Evolutionary conservation across 2,888 invertebrate species (phyloP).

Genomic region (Polymixis lichenea): DNA sequence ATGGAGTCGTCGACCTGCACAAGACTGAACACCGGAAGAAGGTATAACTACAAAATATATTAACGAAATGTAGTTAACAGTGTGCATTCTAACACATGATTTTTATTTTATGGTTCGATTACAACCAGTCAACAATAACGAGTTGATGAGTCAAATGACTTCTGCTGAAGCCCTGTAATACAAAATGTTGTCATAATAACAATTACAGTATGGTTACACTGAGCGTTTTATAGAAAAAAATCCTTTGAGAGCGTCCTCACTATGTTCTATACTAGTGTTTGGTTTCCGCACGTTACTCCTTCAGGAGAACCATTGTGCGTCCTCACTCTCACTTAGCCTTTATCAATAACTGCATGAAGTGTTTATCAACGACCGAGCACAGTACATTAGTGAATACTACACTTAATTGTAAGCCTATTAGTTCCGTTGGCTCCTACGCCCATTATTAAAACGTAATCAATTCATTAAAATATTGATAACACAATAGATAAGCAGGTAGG

Average conservation of each 20-base stretch:
- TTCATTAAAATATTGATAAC: slow-evolving; percentile 1
- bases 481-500: not conserved
- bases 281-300: too few relatives aligned
- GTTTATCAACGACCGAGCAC: too few relatives aligned
- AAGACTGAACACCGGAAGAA: slow-evolving; percentile 86
- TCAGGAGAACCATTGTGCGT: too few relatives aligned
- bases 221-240: too few relatives aligned
- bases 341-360: too few relatives aligned
- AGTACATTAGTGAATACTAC: too few relatives aligned
- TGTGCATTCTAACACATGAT: too few relatives aligned
- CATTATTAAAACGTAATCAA: not conserved
- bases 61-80: too few relatives aligned
- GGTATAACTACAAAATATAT: slow-evolving; percentile 59
- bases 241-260: too few relatives aligned
- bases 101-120: not conserved
- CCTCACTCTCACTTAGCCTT: too few relatives aligned
- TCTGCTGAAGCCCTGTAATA: not conserved
- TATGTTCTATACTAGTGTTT: too few relatives aligned
- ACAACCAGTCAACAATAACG: not conserved
- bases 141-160: not conserved
- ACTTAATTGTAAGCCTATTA: not conserved
- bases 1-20: slow-evolving; percentile 80
- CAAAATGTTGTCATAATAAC: not conserved
- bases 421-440: not conserved
- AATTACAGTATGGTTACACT: not conserved